Evolutionary conservation across 2,797 vertebrate genomes (phyloP).

Genomic region (Halcyon leucocephala): DNA sequence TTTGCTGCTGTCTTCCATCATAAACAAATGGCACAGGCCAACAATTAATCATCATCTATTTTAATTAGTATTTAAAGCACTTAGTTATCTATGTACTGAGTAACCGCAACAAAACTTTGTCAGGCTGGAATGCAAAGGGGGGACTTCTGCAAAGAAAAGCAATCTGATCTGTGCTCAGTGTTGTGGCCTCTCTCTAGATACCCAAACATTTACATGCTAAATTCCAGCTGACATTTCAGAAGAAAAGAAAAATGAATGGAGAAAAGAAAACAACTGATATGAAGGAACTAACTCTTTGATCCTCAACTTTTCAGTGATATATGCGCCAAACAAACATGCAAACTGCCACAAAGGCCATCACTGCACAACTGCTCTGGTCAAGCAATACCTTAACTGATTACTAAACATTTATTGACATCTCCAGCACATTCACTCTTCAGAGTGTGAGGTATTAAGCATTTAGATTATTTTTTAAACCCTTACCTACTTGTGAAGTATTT

Average conservation of each 20-base stretch:
- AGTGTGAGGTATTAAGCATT: not conserved
- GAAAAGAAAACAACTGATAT: not conserved
- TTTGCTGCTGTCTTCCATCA: constrained; percentile 22
- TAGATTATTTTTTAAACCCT: not conserved
- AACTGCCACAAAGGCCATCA: not conserved
- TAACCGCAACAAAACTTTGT: constrained; percentile 41
- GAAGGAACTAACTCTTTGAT: not conserved
- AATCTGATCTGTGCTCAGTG: not conserved
- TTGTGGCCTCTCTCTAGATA: constrained; percentile 23
- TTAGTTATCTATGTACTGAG: constrained; percentile 45
- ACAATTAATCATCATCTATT: constrained; percentile 56
- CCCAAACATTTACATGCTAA: not conserved
- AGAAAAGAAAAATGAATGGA: not conserved
- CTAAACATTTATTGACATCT: not conserved
- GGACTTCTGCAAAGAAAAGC: constrained; percentile 17
- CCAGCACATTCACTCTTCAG: not conserved
- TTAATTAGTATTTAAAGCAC: constrained; percentile 54
- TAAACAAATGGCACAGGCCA: constrained; percentile 38
- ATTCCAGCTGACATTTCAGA: constrained; percentile 38
- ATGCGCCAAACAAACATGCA: not conserved
- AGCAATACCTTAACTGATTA: not conserved
- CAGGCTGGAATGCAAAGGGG: constrained; percentile 28
- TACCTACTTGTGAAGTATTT: not conserved
- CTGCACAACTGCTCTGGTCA: not conserved
- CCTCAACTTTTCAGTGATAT: not conserved